Percentiles rank a stretch among this genome's conserved stretches.
Evolutionary conservation across 2,888 invertebrate genomes (phyloP).

Genomic region (Vannuccia rotundouncinata): DNA sequence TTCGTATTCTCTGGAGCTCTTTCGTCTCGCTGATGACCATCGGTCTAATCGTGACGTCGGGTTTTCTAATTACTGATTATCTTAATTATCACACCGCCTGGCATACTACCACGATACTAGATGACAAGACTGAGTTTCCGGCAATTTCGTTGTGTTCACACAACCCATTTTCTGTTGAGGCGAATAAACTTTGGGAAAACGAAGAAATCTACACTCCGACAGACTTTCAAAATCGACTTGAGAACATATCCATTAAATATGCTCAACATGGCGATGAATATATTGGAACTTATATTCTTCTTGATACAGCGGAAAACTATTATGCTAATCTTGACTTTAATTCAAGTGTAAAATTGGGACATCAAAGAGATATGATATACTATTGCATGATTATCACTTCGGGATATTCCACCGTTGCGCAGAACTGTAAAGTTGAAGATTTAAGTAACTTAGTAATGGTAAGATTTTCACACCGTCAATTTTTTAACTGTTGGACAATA

Average conservation of each 20-base stretch:
- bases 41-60: conserved; percentile 33
- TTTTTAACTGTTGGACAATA: conserved; percentile 36
- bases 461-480: conserved; percentile 32
- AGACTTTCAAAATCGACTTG: conserved; percentile 24
- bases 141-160: conserved; percentile 38
- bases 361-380: conserved; percentile 5
- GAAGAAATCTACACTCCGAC: conserved; percentile 30
- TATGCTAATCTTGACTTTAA: conserved; percentile 25
- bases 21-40: conserved; percentile 38
- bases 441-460: conserved; percentile 6
- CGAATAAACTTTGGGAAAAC: conserved; percentile 35
- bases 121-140: conserved; percentile 34
- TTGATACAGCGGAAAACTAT: conserved; percentile 35
- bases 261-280: neutral
- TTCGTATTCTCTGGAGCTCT: conserved; percentile 33
- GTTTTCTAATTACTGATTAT: conserved; percentile 36
- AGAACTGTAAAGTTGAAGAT: conserved; percentile 32
- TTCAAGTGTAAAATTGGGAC: conserved; percentile 18
- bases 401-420: conserved; percentile 7
- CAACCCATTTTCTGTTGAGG: conserved; percentile 34
- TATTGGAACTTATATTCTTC: neutral
- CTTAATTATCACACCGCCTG: conserved; percentile 38
- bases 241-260: neutral
- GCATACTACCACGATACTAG: conserved; percentile 34
- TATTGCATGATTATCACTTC: conserved; percentile 35